These are phyloP conservation scores for Liolophura sinensis DNA, from an alignment of 1,140 invertebrate genomes.

Conservation along the genomic window DNA sequence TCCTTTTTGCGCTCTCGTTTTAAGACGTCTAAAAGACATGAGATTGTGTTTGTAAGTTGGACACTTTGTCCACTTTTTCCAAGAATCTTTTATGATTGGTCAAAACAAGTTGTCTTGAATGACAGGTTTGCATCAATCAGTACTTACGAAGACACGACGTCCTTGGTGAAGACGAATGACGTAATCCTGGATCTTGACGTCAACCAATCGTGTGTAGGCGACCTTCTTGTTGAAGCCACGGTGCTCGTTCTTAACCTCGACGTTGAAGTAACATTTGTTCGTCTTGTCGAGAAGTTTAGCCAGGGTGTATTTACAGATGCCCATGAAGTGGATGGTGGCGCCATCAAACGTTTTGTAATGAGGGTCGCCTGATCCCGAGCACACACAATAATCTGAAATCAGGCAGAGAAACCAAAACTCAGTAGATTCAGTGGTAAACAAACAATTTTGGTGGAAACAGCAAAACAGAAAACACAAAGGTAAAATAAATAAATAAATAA, in stretches of 20 bases:
- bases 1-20: too few species aligned
- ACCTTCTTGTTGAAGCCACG: neutral
- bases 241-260: slow-evolving; percentile 8
- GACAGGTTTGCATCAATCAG: too few species aligned
- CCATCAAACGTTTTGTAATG: slow-evolving; percentile 21
- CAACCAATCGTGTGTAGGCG: slow-evolving; percentile 20
- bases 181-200: slow-evolving; percentile 12
- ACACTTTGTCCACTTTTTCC: too few species aligned
- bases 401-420: too few species aligned
- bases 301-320: slow-evolving; percentile 17
- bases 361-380: slow-evolving; percentile 14
- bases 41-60: too few species aligned
- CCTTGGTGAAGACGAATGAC: slow-evolving; percentile 10
- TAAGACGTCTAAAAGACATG: too few species aligned
- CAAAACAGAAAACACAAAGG: too few species aligned
- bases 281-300: neutral
- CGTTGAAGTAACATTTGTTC: slow-evolving; percentile 4
- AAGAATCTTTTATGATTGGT: too few species aligned
- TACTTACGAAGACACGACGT: slow-evolving; percentile 17
- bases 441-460: too few species aligned
- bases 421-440: too few species aligned
- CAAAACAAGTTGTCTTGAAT: too few species aligned
- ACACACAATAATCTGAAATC: slow-evolving; percentile 6
- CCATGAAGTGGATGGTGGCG: slow-evolving; percentile 17
- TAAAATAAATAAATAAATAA: too few species aligned